These are phyloP conservation scores for Siphamia tubifer DNA, from an alignment of 2,113 vertebrate genomes.

Conservation along the genomic window DNA sequence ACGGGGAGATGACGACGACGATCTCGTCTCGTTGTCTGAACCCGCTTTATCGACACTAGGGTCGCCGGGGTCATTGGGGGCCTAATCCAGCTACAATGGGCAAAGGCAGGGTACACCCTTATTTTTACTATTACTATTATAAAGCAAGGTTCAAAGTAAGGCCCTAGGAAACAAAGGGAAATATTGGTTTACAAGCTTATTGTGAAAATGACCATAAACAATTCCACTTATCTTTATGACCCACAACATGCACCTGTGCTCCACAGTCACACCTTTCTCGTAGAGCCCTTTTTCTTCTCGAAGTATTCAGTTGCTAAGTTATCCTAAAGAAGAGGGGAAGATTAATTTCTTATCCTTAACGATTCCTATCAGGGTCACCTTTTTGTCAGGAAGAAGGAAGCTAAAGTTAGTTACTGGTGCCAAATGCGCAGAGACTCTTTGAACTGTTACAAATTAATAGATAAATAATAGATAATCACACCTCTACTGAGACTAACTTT, in stretches of 20 bases:
- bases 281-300: neutral
- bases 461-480: too few species aligned
- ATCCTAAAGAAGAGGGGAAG: neutral
- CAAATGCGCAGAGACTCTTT: neutral
- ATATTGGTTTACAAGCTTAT: constrained; percentile 4
- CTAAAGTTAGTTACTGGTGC: neutral
- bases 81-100: too few species aligned
- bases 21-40: too few species aligned
- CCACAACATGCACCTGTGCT: neutral
- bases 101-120: too few species aligned
- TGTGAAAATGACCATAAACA: constrained; percentile 6
- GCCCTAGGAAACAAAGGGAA: neutral
- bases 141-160: neutral
- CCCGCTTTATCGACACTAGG: too few species aligned
- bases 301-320: neutral
- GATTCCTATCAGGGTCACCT: neutral
- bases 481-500: neutral
- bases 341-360: neutral
- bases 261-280: neutral
- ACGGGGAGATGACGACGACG: too few species aligned
- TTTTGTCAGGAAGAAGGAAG: neutral
- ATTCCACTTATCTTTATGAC: constrained; percentile 51
- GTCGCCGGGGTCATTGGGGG: too few species aligned
- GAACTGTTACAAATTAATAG: neutral
- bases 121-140: too few species aligned